Base-by-base conservation (phyloP, 2,797 vertebrate species). In the Acipenser transmontanus region DNA sequence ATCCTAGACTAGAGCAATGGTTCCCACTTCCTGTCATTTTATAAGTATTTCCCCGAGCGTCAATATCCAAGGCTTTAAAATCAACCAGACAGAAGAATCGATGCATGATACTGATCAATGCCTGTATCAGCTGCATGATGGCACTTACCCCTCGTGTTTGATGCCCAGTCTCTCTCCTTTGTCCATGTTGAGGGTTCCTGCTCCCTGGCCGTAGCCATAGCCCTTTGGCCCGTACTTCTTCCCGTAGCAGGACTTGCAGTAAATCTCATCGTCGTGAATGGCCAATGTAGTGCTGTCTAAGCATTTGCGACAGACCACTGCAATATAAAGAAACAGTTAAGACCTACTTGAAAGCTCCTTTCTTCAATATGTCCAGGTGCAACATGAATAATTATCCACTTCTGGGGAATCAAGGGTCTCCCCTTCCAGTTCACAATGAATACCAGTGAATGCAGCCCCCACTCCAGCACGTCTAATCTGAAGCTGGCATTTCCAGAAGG, bases 141-240 rank as follows among this genome's bases (percentile, higher is more conserved):
- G 64, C 49, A 8, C 94, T 91, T 79, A 97, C 96, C 91, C 86
- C 76, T 97, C 92, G 3, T 84, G 93, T 80, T 93, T 96, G 87
- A 98, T 97, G 68, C 96, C 96, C 51, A 98, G 88, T 50, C 95
- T 88, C 81, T 98, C 96, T 0, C 95, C 96, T 8, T 91, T 85
- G 89, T 98, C 96, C 94, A 93, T 98, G 79, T 91, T 98, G 69
- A 98, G 91, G 0, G 94, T 94, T 34, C 96, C 96, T 0, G 96
- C 96, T 6, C 95, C 96, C 80, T 97, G 95, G 8, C 96, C 96
- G 0, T 98, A 98, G 0, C 96, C 95, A 0, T 98, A 98, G 51
- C 96, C 96, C 82, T 98, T 98, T 0, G 95, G 95, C 2, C 96
- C 95, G 0, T 97, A 97, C 73, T 97, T 98, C 81, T 98, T 98